Base-by-base conservation (phyloP, 2,888 invertebrate species). In the Agrotis segetum region DNA sequence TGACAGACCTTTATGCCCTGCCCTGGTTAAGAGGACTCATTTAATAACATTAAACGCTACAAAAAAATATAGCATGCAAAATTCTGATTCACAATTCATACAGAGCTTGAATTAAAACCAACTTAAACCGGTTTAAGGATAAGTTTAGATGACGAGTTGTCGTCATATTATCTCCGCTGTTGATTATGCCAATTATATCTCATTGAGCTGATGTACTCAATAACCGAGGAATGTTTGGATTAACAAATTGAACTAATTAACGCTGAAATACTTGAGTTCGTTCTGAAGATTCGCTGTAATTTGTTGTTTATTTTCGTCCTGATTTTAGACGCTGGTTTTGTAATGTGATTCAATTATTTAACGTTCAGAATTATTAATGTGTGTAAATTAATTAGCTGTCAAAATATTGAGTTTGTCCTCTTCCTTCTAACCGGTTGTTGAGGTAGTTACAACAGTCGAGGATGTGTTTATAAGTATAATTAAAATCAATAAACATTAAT, bases 131-230 rank as follows among this genome's bases (percentile, higher is more conserved):
- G 77, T 21, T 34, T 19, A 13, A 9, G 19, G 21, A 66, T 58
- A 55, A 66, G 69, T 67, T 74, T 58, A 69, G 59, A 55, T 21
- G 62, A 65, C 56, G 29, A 53, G 44, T 24, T 56, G 70, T 62
- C 69, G 78, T 49, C 66, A 56, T 75, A 72, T 76, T 75, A 72
- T 76, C 67, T 62, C 74, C 77, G 47, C 72, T 76, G 83, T 86
- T 88, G 84, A 88, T 89, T 88, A 87, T 74, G 75, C 75, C 88
- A 89, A 89, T 89, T 88, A 88, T 81, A 65, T 71, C 74, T 87
- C 83, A 86, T 88, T 89, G 84, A 74, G 75, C 83, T 85, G 82
- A 88, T 87, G 82, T 80, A 77, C 79, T 81, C 65, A 80, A 86
- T 79, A 67, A 80, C 71, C 71, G 52, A 77, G 73, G 81, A 85